Percentiles rank a stretch among this genome's conserved stretches.
phyloP scores from a whole-genome alignment of 2,113 vertebrate species.

The Eudyptes chrysolophus region DNA sequence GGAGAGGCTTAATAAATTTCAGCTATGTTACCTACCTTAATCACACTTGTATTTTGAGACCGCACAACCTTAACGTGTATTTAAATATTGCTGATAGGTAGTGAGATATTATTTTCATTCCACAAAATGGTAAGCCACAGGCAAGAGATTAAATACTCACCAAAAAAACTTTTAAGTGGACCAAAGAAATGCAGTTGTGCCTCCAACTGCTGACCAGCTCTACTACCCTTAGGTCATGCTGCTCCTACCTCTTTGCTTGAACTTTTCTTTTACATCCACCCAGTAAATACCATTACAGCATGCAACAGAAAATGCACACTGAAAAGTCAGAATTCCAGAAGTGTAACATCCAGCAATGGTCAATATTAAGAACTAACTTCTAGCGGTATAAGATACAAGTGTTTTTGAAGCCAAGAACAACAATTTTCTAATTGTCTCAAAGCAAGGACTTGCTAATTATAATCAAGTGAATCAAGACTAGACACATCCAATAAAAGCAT shows the following conservation, averaged over 20 bases:
- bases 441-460: background rate
- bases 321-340: background rate
- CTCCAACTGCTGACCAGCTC: background rate
- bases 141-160: background rate
- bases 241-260: background rate
- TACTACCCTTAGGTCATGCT: background rate
- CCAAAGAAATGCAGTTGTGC: background rate
- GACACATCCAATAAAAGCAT: background rate
- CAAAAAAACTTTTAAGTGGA: background rate
- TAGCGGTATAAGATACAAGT: background rate
- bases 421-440: background rate
- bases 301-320: accelerated
- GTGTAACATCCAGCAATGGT: accelerated
- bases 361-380: background rate
- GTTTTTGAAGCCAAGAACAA: background rate
- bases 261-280: background rate
- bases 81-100: background rate
- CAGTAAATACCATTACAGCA: background rate
- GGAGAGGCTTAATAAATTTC: background rate
- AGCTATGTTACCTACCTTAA: background rate
- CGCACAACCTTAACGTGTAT: background rate
- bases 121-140: background rate
- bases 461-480: background rate
- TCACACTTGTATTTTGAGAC: background rate
- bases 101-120: background rate